Evolutionary conservation across 2,888 invertebrate species (phyloP).

Genomic region (Pollenia labialis): DNA sequence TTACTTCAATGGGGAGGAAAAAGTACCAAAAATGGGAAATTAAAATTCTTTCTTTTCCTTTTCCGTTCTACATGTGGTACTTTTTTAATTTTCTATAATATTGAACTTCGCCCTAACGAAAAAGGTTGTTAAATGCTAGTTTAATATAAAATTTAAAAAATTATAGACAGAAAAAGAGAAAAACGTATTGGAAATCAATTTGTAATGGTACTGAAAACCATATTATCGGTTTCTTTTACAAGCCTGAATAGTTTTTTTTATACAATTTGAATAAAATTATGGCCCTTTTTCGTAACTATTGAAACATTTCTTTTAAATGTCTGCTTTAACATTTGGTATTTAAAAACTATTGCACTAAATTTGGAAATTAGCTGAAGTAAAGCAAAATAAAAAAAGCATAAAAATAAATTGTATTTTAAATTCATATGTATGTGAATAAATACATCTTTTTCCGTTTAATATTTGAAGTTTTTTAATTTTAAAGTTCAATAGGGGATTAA

Average conservation of each 20-base stretch:
- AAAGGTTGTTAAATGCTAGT: no score
- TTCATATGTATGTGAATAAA: background rate
- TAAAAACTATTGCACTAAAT: slow-evolving; percentile 34
- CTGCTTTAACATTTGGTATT: slow-evolving; percentile 17
- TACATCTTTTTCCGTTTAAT: slow-evolving; percentile 32
- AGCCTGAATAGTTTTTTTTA: background rate
- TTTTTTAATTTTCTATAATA: no score
- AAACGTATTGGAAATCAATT: no score
- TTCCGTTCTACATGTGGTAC: no score
- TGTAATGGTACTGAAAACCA: no score
- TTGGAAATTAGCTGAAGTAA: slow-evolving; percentile 14
- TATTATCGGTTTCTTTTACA: no score
- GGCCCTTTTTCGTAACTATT: background rate
- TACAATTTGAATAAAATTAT: background rate
- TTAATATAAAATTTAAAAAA: no score
- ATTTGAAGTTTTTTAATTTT: slow-evolving; percentile 28
- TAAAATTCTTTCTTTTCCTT: no score
- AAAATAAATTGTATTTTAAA: slow-evolving; percentile 36
- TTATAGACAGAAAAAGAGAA: no score
- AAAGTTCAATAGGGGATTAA: slow-evolving; percentile 69
- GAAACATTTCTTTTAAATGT: slow-evolving; percentile 27
- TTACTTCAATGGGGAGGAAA: no score
- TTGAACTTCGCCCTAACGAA: no score
- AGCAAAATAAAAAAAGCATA: background rate
- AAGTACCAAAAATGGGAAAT: no score